These are phyloP conservation scores for Trichogramma dendrolimi DNA, from an alignment of 2,888 invertebrate genomes.

Conservation along the genomic window DNA sequence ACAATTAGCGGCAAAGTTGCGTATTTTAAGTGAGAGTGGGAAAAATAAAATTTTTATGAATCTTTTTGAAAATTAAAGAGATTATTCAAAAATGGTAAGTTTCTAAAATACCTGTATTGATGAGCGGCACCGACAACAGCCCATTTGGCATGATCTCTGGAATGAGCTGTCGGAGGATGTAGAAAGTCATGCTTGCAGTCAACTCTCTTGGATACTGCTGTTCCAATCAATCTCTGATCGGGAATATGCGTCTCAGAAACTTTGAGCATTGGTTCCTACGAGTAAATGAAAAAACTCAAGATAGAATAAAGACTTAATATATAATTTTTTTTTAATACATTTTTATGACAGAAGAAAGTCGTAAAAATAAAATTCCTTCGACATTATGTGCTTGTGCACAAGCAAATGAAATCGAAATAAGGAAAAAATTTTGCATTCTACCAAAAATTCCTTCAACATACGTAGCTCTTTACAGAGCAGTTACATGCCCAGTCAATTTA, in stretches of 20 bases:
- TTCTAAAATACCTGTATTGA: slow-evolving; percentile 48
- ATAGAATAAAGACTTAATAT: background rate
- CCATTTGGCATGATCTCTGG: slow-evolving; percentile 59
- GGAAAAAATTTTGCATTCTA: too few species aligned
- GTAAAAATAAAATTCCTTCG: background rate
- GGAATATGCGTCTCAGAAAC: background rate
- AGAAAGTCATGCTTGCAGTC: slow-evolving; percentile 58
- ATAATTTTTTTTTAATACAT: background rate
- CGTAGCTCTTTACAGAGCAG: too few species aligned
- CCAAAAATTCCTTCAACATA: too few species aligned
- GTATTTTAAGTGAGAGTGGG: too few species aligned
- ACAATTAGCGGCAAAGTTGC: too few species aligned
- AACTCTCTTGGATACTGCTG: slow-evolving; percentile 39
- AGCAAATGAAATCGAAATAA: background rate
- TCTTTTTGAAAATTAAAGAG: too few species aligned
- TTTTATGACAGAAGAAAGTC: background rate
- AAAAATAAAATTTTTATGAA: too few species aligned
- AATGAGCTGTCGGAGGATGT: slow-evolving; percentile 60
- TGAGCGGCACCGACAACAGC: slow-evolving; percentile 56
- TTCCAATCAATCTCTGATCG: background rate
- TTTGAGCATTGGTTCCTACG: background rate
- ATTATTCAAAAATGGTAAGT: background rate
- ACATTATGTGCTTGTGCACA: too few species aligned
- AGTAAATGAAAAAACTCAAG: background rate
- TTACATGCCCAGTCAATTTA: too few species aligned